These are phyloP conservation scores for Ochlodes sylvanus DNA, from an alignment of 2,888 invertebrate species.

Conservation along the genomic window DNA sequence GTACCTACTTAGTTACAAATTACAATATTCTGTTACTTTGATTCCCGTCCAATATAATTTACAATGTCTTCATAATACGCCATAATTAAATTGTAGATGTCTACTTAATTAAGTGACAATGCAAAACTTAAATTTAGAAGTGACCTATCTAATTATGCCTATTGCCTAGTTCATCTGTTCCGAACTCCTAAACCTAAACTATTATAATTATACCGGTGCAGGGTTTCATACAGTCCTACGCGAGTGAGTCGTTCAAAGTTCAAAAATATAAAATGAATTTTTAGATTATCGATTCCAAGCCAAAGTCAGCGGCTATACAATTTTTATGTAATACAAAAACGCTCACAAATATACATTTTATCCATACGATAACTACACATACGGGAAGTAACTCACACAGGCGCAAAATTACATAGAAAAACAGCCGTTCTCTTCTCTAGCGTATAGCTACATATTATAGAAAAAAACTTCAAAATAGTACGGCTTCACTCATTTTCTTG, in stretches of 20 bases:
- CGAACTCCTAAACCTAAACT: not conserved
- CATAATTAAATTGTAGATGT: too few relatives aligned
- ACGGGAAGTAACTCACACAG: slow-evolving; percentile 76
- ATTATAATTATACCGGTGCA: not conserved
- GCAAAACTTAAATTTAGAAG: not conserved
- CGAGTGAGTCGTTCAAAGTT: slow-evolving; percentile 60
- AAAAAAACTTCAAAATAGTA: slow-evolving; percentile 84
- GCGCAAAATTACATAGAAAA: slow-evolving; percentile 76
- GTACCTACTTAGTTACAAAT: too few relatives aligned
- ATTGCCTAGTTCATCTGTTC: not conserved
- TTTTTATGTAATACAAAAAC: slow-evolving; percentile 78
- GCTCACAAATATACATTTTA: slow-evolving; percentile 55
- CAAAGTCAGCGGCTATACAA: slow-evolving; percentile 66
- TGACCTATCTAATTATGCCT: not conserved
- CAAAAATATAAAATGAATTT: slow-evolving; percentile 74
- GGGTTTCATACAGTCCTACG: slow-evolving; percentile 43
- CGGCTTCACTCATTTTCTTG: slow-evolving; percentile 70
- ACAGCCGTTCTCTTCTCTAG: slow-evolving; percentile 75
- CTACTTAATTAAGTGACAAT: not conserved
- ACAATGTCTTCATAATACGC: too few relatives aligned
- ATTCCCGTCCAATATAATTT: too few relatives aligned
- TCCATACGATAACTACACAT: slow-evolving; percentile 69
- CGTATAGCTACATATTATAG: slow-evolving; percentile 70
- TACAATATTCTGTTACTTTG: too few relatives aligned
- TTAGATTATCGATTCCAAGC: slow-evolving; percentile 77